A percentile compares a stretch with the other conserved stretches of the same genome.
phyloP scores from a whole-genome alignment of 2,797 vertebrate species.

The Tokudaia muenninki region DNA sequence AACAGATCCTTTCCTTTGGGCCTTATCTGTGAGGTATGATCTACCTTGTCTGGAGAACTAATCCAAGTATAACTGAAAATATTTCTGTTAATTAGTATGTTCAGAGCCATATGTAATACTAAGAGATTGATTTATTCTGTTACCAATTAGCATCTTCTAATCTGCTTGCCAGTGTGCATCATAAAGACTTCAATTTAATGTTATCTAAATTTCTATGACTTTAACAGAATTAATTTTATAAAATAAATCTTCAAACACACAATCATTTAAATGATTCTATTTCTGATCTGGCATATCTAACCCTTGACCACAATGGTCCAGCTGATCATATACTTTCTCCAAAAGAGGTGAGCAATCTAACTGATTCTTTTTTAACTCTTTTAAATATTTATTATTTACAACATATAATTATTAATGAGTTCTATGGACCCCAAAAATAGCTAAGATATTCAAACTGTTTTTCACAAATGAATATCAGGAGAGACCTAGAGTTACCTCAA shows the following conservation, averaged over 20 bases:
- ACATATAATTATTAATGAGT: neutral
- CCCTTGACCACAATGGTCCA: neutral
- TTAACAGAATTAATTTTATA: neutral
- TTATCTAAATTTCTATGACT: slow-evolving; percentile 38
- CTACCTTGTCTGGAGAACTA: slow-evolving; percentile 31
- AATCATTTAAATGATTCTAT: neutral
- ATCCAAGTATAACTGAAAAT: slow-evolving; percentile 33
- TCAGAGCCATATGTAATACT: slow-evolving; percentile 4
- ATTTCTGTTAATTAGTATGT: neutral
- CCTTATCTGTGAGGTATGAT: slow-evolving; percentile 54
- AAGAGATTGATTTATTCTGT: neutral
- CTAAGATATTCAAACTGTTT: neutral
- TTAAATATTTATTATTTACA: neutral
- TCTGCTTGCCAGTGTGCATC: neutral
- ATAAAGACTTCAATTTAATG: neutral
- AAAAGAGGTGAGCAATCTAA: neutral
- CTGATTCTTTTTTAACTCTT: neutral
- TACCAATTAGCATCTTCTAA: neutral
- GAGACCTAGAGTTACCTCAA: neutral
- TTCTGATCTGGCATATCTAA: neutral
- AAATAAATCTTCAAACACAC: neutral
- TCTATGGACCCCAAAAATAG: neutral
- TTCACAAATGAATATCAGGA: neutral
- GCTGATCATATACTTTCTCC: neutral
- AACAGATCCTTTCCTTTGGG: slow-evolving; percentile 42